Percentiles rank a stretch among this genome's conserved stretches.
phyloP scores from a whole-genome alignment of 2,113 vertebrate species.

The Platanista minor region DNA sequence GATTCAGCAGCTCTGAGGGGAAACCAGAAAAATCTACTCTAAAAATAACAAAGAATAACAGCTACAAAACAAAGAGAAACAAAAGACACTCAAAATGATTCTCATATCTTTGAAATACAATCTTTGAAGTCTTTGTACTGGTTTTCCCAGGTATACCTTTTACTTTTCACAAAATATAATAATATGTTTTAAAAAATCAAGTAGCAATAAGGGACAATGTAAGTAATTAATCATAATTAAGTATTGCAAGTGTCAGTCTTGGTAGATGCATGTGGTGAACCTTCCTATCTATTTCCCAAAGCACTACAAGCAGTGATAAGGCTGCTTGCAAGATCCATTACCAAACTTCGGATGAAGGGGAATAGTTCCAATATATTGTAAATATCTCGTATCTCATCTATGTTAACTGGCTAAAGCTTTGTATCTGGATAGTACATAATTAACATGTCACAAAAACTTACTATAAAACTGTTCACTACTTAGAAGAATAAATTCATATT shows the following conservation, averaged over 20 bases:
- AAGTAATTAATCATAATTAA: background rate
- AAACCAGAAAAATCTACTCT: background rate
- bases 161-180: background rate
- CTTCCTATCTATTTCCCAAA: background rate
- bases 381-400: background rate
- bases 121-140: background rate
- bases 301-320: background rate
- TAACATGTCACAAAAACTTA: constrained; percentile 61
- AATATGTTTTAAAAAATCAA: background rate
- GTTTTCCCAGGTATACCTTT: background rate
- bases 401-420: constrained; percentile 51
- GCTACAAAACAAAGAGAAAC: background rate
- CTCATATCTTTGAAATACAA: background rate
- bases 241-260: background rate
- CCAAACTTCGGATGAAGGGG: background rate
- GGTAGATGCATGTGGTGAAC: background rate
- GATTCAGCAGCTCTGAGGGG: background rate
- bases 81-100: background rate
- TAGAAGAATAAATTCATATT: constrained; percentile 69
- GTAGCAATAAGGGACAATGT: background rate
- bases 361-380: background rate
- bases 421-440: constrained; percentile 48
- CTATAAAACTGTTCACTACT: constrained; percentile 51
- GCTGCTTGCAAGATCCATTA: background rate
- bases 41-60: background rate